Conservation (phyloP, 92 coral and sea anemone genomes). For the Porites evermanni region DNA sequence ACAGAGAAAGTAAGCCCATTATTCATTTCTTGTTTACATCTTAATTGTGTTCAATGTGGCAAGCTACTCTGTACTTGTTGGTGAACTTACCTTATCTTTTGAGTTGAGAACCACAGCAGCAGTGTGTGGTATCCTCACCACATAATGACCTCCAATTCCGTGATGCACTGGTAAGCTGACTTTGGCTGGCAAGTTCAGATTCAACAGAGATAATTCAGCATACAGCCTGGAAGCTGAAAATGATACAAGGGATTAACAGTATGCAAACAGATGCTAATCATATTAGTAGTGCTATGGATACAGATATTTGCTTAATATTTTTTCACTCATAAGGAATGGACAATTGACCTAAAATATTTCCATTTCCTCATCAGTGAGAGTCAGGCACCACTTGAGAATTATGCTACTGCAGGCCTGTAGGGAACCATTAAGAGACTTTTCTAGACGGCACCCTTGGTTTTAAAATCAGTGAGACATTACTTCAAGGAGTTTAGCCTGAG, state of each 20-base stretch:
- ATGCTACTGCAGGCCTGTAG: too few species aligned
- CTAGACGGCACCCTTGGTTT: too few species aligned
- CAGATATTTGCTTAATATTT: background rate
- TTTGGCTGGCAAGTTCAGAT: conserved; percentile 95
- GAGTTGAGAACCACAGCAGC: conserved; percentile 98
- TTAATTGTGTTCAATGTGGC: too few species aligned
- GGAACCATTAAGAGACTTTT: too few species aligned
- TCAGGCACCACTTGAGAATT: too few species aligned
- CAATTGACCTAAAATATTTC: background rate
- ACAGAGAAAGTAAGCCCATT: too few species aligned
- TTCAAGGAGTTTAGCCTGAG: too few species aligned
- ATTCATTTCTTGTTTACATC: too few species aligned
- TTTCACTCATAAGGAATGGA: background rate
- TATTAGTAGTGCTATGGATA: background rate
- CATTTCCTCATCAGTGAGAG: background rate
- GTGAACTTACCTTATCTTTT: conserved; percentile 89
- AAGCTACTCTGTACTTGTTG: too few species aligned
- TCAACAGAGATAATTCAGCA: conserved; percentile 94
- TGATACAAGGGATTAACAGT: background rate
- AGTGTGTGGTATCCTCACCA: conserved; percentile 97
- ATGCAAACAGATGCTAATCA: background rate
- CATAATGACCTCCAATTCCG: conserved; percentile 89
- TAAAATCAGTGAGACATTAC: too few species aligned
- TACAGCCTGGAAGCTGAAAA: conserved; percentile 84
- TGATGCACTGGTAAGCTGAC: conserved; percentile 91